These are phyloP conservation scores for Varanus komodoensis DNA, from an alignment of 2,113 vertebrate genomes.

Conservation along the genomic window DNA sequence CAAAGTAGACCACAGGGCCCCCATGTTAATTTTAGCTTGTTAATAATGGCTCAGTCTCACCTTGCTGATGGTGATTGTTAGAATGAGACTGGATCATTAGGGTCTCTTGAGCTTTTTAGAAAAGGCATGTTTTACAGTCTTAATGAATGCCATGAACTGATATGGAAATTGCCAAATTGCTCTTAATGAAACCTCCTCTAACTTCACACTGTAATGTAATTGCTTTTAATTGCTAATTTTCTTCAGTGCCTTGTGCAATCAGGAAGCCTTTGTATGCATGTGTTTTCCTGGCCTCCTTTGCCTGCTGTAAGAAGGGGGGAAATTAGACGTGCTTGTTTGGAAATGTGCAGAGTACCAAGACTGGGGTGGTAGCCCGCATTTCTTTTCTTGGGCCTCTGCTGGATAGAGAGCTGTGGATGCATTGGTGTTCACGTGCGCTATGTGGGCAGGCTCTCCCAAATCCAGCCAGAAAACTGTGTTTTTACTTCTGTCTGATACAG, in stretches of 20 bases:
- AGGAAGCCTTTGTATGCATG: constrained; percentile 12
- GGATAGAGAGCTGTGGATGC: background rate
- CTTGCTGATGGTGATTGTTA: constrained; percentile 25
- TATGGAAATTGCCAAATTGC: constrained; percentile 35
- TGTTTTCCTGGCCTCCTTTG: background rate
- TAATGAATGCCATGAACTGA: constrained; percentile 42
- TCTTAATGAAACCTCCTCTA: constrained; percentile 41
- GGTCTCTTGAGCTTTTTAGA: constrained; percentile 33
- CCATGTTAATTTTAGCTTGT: constrained; percentile 27
- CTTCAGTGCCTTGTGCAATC: constrained; percentile 28
- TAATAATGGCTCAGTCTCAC: constrained; percentile 19
- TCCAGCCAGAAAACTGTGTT: background rate
- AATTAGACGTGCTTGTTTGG: background rate
- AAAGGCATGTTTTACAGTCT: constrained; percentile 26
- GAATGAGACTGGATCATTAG: constrained; percentile 20
- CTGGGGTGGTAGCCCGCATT: background rate
- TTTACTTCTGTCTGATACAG: background rate
- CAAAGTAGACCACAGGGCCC: background rate
- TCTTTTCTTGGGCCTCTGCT: background rate
- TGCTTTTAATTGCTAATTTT: constrained; percentile 40
- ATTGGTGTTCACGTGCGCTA: background rate
- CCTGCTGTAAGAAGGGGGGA: background rate
- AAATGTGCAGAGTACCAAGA: background rate
- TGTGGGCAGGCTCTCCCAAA: background rate
- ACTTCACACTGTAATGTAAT: constrained; percentile 36